Evolutionary conservation across 2,113 vertebrate species (phyloP).

Genomic region (Colistium nudipinnis): DNA sequence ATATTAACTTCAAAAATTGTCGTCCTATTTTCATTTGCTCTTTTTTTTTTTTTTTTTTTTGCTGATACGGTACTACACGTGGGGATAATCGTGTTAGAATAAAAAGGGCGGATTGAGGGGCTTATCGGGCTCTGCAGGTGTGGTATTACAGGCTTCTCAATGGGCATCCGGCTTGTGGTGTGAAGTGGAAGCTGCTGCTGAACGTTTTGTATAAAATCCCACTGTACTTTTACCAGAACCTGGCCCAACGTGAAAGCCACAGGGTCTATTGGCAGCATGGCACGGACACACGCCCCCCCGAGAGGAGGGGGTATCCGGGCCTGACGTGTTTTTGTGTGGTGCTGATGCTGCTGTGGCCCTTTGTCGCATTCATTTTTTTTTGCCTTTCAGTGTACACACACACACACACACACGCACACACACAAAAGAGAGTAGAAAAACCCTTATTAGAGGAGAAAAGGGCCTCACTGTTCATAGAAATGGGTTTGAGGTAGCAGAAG

Average conservation of each 20-base stretch:
- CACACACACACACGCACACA: not conserved
- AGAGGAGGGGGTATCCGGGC: constrained; percentile 30
- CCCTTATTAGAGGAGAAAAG: constrained; percentile 18
- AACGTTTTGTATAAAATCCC: constrained; percentile 64
- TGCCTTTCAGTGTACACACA: not conserved
- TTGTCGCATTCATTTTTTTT: not conserved
- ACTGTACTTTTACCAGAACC: constrained; percentile 50
- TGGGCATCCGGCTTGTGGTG: constrained; percentile 56
- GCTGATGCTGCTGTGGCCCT: constrained; percentile 19
- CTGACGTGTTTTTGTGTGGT: constrained; percentile 13
- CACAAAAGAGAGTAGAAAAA: not conserved
- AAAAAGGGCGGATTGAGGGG: constrained; percentile 60
- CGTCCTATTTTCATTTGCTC: constrained; percentile 36
- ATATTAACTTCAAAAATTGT: constrained; percentile 44
- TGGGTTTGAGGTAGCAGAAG: constrained; percentile 12
- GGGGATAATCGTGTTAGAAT: constrained; percentile 55
- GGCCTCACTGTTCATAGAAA: constrained; percentile 3
- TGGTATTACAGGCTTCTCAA: constrained; percentile 63
- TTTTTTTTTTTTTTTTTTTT: constrained; percentile 27
- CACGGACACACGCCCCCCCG: constrained; percentile 50
- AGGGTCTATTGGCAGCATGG: constrained; percentile 51
- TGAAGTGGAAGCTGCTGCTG: constrained; percentile 60
- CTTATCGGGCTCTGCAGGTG: constrained; percentile 72
- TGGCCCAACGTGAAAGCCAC: constrained; percentile 63
- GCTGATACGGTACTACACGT: constrained; percentile 42